Conservation (phyloP, 2,113 vertebrate genomes). For the Solea senegalensis region DNA sequence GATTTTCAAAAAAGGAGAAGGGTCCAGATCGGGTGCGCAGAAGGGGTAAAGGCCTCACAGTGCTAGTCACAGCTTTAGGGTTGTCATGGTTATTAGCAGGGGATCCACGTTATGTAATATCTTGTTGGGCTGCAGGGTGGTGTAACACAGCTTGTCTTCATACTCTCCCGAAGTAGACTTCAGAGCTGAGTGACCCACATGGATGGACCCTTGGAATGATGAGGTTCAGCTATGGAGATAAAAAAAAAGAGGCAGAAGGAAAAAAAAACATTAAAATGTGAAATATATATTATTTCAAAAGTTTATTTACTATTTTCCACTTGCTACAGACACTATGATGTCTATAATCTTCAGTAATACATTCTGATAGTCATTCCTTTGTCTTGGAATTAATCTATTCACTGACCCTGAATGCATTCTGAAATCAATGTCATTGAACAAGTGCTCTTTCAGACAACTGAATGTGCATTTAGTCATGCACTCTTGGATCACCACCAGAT, state of each 20-base stretch:
- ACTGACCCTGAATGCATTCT: no score
- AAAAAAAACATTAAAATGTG: background rate
- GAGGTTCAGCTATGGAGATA: constrained; percentile 46
- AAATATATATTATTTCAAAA: background rate
- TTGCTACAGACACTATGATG: no score
- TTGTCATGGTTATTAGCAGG: constrained; percentile 65
- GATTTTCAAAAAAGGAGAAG: constrained; percentile 32
- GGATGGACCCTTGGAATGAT: constrained; percentile 20
- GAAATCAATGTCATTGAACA: background rate
- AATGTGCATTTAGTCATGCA: constrained; percentile 12
- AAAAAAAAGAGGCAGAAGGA: constrained; percentile 1
- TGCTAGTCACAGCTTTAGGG: constrained; percentile 69
- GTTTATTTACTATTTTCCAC: no score
- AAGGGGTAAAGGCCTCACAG: constrained; percentile 49
- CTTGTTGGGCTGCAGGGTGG: constrained; percentile 38
- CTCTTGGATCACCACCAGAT: background rate
- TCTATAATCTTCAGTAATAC: no score
- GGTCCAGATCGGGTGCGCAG: constrained; percentile 43
- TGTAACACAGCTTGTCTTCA: constrained; percentile 61
- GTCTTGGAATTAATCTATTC: background rate
- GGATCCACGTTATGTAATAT: constrained; percentile 66
- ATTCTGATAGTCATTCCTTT: background rate
- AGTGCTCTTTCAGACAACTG: constrained; percentile 4
- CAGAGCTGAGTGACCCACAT: constrained; percentile 10
- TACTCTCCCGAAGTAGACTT: constrained; percentile 41